Base-by-base conservation (phyloP, 2,888 invertebrate species). In the Agapostemon virescens region DNA sequence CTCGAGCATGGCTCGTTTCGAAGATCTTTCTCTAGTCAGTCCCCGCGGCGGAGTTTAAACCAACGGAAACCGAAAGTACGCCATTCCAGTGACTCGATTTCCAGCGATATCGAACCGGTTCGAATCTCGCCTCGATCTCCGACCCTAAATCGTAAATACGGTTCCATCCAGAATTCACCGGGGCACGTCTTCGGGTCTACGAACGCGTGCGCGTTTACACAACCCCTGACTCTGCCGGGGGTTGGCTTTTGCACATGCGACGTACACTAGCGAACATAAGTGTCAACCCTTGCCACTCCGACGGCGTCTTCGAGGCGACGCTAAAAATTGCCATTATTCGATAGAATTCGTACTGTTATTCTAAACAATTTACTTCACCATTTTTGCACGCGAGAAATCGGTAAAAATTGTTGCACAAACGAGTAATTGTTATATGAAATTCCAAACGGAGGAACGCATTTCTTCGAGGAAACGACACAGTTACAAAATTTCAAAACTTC, bases 111-210 rank as follows among this genome's bases (percentile, higher is more conserved):
- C 38, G 69, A 70, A 81, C 45, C 63, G 70, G 69, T 38, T 66
- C 79, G 58, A 33, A 71, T 83, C 74, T 42, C 42, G 55, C 40
- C 61, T 58, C 74, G 83, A 79, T 79, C 83, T 77, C 74, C 66
- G 79, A 74, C 73, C 83, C 77, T 74, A 63, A 70, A 79, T 75
- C 74, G 77, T 80, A 79, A 82, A 83, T 80, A 83, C 83, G 38
- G 63, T 67, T 72, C 78, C 69, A 23, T 75, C 61, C 72, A 72
- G 66, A 52, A 81, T 77, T 71, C 83, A 78, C 67, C 70, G 38
- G 63, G 74, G 38, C 55, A 26, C 58, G 42, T 64, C 49, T 69
- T 42, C 26, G 52, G 4, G 30, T 58, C 26, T n/a, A 38, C n/a
- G 9, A 7, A 23, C 64, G 64, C 64, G 38, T 64, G 64, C 38